These are phyloP conservation scores for Sclerurus mexicanus DNA, from an alignment of 2,113 vertebrate genomes.

Conservation along the genomic window DNA sequence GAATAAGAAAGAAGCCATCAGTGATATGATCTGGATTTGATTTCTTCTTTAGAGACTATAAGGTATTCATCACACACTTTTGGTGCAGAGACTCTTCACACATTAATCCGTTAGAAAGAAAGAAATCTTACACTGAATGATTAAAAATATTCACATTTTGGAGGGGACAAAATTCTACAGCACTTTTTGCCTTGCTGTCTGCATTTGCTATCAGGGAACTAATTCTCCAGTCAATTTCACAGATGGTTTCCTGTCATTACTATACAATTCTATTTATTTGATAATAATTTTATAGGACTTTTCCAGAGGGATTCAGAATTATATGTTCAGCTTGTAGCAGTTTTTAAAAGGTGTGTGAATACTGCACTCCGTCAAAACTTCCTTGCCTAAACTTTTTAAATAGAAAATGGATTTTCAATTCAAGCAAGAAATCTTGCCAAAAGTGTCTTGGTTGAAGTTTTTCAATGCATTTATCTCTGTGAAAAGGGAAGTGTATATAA, in stretches of 20 bases:
- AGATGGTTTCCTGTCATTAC: slow-evolving; percentile 59
- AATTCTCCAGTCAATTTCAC: slow-evolving; percentile 59
- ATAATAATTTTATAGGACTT: slow-evolving; percentile 59
- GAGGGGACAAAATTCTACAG: slow-evolving; percentile 17
- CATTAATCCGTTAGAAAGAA: neutral
- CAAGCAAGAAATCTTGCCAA: neutral
- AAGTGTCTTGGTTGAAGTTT: neutral
- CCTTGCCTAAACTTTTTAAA: slow-evolving; percentile 15
- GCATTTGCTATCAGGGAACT: slow-evolving; percentile 37
- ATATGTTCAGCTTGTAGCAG: neutral
- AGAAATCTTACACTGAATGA: slow-evolving; percentile 42
- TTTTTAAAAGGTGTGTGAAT: slow-evolving; percentile 27
- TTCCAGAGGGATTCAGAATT: slow-evolving; percentile 37
- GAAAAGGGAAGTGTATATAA: neutral
- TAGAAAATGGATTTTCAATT: slow-evolving; percentile 16
- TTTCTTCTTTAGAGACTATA: slow-evolving; percentile 5
- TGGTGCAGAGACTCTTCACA: slow-evolving; percentile 16
- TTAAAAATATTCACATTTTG: slow-evolving; percentile 49
- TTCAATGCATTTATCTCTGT: neutral
- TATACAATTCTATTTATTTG: slow-evolving; percentile 60
- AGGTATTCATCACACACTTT: slow-evolving; percentile 4
- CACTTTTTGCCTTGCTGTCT: neutral
- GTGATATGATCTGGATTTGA: neutral
- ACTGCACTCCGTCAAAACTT: neutral
- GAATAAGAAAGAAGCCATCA: neutral